phyloP scores from a whole-genome alignment of 2,797 vertebrate genomes.

The Rhadinocentrus ornatus region DNA sequence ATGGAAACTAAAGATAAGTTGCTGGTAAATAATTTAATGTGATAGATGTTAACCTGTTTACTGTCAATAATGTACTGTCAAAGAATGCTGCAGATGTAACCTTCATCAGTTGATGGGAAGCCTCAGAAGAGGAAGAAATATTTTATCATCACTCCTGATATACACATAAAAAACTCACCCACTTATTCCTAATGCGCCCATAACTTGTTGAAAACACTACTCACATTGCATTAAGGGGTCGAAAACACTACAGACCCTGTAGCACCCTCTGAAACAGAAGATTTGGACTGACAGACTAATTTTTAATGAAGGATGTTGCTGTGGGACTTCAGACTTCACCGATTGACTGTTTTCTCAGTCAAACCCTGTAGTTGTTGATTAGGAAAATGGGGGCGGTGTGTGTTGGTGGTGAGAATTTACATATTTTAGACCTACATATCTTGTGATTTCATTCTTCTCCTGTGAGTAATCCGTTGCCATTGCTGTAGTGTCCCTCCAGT shows the following conservation, averaged over 20 bases:
- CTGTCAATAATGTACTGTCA: background rate
- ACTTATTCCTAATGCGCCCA: background rate
- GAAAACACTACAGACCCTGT: background rate
- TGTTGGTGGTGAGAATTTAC: background rate
- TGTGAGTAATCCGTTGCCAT: background rate
- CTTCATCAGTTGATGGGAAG: background rate
- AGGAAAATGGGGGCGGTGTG: background rate
- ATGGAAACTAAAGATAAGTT: background rate
- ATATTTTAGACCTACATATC: background rate
- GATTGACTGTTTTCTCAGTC: background rate
- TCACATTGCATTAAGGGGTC: background rate
- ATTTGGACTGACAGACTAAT: constrained; percentile 6
- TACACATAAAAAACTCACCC: background rate
- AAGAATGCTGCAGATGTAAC: background rate
- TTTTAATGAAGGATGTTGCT: constrained; percentile 6
- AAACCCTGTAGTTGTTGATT: background rate
- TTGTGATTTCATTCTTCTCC: background rate
- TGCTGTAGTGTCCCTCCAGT: background rate
- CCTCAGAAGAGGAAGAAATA: background rate
- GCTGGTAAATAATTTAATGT: background rate
- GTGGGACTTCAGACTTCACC: background rate
- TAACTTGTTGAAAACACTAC: too few relatives aligned
- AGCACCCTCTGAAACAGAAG: background rate
- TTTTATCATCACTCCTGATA: background rate
- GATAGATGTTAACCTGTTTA: background rate